phyloP scores from a whole-genome alignment of 2,888 invertebrate species.

The Cistogaster globosa region DNA sequence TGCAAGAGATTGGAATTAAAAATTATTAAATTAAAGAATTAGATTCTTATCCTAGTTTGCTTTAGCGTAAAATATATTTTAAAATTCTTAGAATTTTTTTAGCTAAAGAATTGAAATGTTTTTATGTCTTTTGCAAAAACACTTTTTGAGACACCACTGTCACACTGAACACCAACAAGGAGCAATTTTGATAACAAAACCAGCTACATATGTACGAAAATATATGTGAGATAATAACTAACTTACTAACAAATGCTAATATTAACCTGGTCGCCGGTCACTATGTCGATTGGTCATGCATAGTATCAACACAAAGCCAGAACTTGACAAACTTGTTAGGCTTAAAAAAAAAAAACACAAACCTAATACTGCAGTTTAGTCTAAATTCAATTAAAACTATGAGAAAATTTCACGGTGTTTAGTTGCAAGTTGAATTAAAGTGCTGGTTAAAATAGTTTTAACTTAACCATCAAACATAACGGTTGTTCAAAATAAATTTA shows the following conservation, averaged over 20 bases:
- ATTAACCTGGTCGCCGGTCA: slow-evolving; percentile 64
- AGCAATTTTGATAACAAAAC: slow-evolving; percentile 12
- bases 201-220: not conserved
- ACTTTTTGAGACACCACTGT: slow-evolving; percentile 26
- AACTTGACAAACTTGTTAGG: slow-evolving; percentile 67
- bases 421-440: slow-evolving; percentile 36
- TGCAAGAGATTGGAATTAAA: too few species aligned
- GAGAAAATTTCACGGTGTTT: not conserved
- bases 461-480: slow-evolving; percentile 63
- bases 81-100: too few species aligned
- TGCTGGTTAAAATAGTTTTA: slow-evolving; percentile 66
- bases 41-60: too few species aligned
- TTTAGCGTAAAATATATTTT: too few species aligned
- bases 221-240: slow-evolving; percentile 12
- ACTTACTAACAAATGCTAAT: slow-evolving; percentile 50
- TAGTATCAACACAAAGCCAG: slow-evolving; percentile 37
- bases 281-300: slow-evolving; percentile 45
- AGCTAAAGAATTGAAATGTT: too few species aligned
- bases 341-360: not conserved
- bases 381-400: slow-evolving; percentile 32
- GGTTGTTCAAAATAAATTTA: slow-evolving; percentile 46
- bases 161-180: not conserved
- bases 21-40: too few species aligned
- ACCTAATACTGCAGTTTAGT: slow-evolving; percentile 9
- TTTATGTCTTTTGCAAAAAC: not conserved